Evolutionary conservation across 2,113 vertebrate species (phyloP).

Genomic region (Dolichallabes microphthalmus): DNA sequence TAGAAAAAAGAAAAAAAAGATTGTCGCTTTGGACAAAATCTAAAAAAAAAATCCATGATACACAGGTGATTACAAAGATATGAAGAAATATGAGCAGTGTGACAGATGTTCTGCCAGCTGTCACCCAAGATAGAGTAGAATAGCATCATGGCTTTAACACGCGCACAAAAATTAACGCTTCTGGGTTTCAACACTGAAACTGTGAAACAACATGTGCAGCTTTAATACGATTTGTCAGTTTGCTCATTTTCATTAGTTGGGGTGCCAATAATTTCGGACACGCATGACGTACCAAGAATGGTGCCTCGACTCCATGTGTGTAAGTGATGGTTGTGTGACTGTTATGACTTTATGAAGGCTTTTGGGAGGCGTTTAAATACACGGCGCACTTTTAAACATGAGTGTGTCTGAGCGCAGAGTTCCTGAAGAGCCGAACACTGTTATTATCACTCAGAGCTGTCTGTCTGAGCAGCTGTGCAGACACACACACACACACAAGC

Average conservation of each 20-base stretch:
- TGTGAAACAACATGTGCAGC: too few species aligned
- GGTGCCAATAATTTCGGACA: not conserved
- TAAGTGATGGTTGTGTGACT: not conserved
- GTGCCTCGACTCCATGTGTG: not conserved
- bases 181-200: too few species aligned
- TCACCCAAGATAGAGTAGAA: too few species aligned
- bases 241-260: not conserved
- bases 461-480: conserved; percentile 36
- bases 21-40: not conserved
- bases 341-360: not conserved
- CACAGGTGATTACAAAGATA: not conserved
- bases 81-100: not conserved
- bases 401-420: not conserved
- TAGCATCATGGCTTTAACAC: too few species aligned
- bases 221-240: not conserved
- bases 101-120: too few species aligned
- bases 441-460: conserved; percentile 37
- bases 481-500: conserved; percentile 23
- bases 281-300: not conserved
- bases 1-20: not conserved
- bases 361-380: not conserved
- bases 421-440: conserved; percentile 30
- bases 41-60: not conserved
- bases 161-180: not conserved
- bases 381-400: not conserved